A percentile compares a stretch with the other conserved stretches of the same genome.
These are phyloP conservation scores for Pocillopora verrucosa DNA, from an alignment of 64 coral and sea anemone genomes.

Conservation along the genomic window DNA sequence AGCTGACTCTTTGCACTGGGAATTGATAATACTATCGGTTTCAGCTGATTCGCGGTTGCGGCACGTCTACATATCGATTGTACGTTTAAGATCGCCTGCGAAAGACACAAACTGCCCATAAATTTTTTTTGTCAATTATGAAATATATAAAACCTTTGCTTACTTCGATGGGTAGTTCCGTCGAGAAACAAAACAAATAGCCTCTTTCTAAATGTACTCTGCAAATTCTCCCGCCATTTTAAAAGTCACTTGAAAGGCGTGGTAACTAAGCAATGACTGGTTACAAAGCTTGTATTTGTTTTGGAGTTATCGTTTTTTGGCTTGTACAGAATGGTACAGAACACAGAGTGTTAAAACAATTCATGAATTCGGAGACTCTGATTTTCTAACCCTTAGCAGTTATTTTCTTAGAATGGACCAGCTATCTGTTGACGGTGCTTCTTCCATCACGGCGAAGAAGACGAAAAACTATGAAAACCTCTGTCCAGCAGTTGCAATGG, in stretches of 20 bases:
- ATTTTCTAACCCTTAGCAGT: background rate
- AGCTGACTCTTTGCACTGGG: too few relatives aligned
- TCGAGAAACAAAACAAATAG: background rate
- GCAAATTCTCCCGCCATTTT: conserved; percentile 29
- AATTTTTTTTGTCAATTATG: too few relatives aligned
- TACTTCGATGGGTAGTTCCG: background rate
- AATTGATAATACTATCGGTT: too few relatives aligned
- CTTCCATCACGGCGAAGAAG: background rate
- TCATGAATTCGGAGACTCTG: too few relatives aligned
- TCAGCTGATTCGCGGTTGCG: too few relatives aligned
- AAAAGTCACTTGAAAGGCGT: background rate
- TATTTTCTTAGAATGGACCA: background rate
- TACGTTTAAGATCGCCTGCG: too few relatives aligned
- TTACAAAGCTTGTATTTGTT: background rate
- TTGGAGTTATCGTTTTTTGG: too few relatives aligned
- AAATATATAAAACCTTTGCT: background rate
- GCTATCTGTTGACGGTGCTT: background rate
- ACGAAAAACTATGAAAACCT: background rate
- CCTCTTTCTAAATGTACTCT: background rate
- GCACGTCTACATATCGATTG: too few relatives aligned
- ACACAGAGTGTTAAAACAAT: too few relatives aligned
- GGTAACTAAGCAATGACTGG: conserved; percentile 1
- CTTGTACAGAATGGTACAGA: too few relatives aligned
- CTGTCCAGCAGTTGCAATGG: conserved; percentile 11
- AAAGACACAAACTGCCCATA: too few relatives aligned